Conservation (phyloP, 2,113 vertebrate genomes). For the Carassius gibelio region DNA sequence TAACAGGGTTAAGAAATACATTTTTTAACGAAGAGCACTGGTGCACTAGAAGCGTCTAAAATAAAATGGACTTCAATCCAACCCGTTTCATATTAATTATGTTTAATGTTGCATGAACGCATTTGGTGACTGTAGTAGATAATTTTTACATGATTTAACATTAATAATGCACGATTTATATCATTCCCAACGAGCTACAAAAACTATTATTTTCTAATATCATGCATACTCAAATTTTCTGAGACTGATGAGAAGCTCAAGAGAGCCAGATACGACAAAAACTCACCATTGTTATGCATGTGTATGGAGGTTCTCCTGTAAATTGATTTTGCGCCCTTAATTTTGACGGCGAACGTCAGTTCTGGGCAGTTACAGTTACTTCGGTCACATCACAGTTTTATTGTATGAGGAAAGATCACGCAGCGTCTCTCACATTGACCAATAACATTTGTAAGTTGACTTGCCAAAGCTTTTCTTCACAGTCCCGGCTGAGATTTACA, state of each 20-base stretch:
- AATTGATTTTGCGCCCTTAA: background rate
- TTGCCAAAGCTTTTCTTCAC: constrained; percentile 40
- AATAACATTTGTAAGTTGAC: background rate
- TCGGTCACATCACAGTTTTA: background rate
- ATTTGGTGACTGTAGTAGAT: background rate
- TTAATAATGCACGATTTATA: background rate
- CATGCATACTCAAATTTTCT: background rate
- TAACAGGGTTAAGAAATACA: background rate
- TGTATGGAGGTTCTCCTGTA: background rate
- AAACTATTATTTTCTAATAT: background rate
- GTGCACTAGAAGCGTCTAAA: background rate
- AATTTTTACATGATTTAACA: no score
- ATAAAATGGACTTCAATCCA: background rate
- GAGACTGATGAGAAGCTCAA: background rate
- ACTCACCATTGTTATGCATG: constrained; percentile 42
- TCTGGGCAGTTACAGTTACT: constrained; percentile 11
- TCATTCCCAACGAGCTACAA: background rate
- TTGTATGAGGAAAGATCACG: background rate
- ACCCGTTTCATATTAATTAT: background rate
- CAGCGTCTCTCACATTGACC: background rate
- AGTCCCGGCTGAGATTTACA: constrained; percentile 44
- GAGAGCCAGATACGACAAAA: background rate
- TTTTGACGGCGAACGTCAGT: constrained; percentile 1
- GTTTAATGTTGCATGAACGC: background rate
- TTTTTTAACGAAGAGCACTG: background rate